These are phyloP conservation scores for Coelinius sp. DNA, from an alignment of 2,888 invertebrate species.

Conservation along the genomic window DNA sequence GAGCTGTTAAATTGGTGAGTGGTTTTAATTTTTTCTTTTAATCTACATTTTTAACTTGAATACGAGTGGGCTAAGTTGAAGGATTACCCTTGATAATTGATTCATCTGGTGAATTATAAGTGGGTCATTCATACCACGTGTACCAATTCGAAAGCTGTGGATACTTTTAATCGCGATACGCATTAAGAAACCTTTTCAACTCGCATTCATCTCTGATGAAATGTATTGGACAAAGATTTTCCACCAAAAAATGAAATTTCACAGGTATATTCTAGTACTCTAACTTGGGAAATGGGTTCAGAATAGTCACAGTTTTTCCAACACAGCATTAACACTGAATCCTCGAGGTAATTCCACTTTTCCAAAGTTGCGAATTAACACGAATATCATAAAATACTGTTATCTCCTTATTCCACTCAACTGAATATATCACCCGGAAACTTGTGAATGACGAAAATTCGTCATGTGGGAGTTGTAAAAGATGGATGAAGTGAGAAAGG, in stretches of 20 bases:
- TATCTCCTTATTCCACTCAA: conserved; percentile 11
- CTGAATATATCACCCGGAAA: conserved; percentile 4
- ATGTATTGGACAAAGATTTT: too few species aligned
- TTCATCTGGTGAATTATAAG: neutral
- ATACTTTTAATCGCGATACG: neutral
- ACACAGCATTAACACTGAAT: neutral
- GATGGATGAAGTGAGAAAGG: conserved; percentile 26
- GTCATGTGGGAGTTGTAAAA: conserved; percentile 22
- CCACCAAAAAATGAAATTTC: too few species aligned
- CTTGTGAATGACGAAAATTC: conserved; percentile 23
- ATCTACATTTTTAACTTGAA: neutral
- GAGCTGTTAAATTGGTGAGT: conserved; percentile 61
- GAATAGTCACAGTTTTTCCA: too few species aligned
- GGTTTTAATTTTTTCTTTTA: neutral
- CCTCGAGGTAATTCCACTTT: neutral
- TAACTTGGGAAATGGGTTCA: too few species aligned
- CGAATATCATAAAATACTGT: conserved; percentile 11
- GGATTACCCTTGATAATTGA: conserved; percentile 1
- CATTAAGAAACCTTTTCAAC: neutral
- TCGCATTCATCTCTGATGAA: too few species aligned
- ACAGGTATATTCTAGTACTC: too few species aligned
- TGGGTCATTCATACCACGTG: neutral
- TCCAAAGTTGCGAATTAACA: conserved; percentile 13
- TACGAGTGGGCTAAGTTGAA: neutral
- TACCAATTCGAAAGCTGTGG: neutral